Base-by-base conservation (phyloP, 2,888 invertebrate genomes). In the Lithophane socia region DNA sequence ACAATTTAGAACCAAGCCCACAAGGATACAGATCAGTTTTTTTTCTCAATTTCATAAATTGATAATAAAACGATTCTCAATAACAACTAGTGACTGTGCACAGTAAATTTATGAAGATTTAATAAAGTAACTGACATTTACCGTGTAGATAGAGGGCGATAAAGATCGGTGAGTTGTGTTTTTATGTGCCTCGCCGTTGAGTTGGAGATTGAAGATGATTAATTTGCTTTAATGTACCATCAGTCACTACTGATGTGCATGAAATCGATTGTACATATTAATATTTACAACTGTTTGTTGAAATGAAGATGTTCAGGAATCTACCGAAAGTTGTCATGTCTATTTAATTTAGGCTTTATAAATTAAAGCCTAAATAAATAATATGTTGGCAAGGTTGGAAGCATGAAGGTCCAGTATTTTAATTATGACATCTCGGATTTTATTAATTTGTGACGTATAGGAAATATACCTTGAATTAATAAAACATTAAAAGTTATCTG, bases 111-210 rank as follows among this genome's bases (percentile, higher is more conserved):
- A 88, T 89, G 85, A 74, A 80, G 83, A 89, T 86, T 88, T 85
- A 86, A 87, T 87, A 80, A 88, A 84, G 84, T 83, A 71, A 79
- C 77, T 88, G 88, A 79, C 89, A 87, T 89, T 89, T 89, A 88
- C 83, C 72, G 61, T 79, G 88, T 74, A 84, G 84, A 89, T 88
- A 84, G 74, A 80, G 65, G 56, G 72, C 73, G 89, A 89, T 88
- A 86, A 86, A 85, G 73, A 86, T 86, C 86, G 18, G 68, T 75
- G 60, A 68, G 61, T 58, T 70, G 29, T 56, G n/a, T 83, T 80
- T 87, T 87, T 80, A 79, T 75, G 60, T 63, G 18, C 54, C 5
- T 63, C 65, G 13, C n/a, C 66, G 74, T 65, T 82, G 75, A 85
- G 73, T 76, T 60, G 74, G 21, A 74, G 60, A 82, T 71, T 77